Conservation (phyloP, 2,113 vertebrate genomes). For the mouse (Mus musculus) region DNA sequence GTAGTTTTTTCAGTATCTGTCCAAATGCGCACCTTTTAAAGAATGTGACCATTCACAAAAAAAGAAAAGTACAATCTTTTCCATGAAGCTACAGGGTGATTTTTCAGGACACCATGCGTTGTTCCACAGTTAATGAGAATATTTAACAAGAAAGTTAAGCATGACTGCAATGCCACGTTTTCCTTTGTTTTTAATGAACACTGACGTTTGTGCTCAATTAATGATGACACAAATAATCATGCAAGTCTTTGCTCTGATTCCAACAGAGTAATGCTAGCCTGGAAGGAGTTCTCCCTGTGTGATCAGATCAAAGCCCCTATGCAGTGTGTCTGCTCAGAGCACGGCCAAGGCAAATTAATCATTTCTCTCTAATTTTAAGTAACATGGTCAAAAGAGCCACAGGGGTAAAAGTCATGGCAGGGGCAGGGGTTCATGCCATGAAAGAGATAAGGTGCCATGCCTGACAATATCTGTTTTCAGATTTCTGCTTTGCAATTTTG, state of each 20-base stretch:
- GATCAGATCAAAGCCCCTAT: constrained; percentile 44
- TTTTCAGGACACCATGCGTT: constrained; percentile 13
- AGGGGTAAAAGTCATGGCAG: neutral
- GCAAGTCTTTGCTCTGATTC: constrained; percentile 63
- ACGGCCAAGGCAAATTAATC: constrained; percentile 53
- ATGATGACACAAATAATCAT: constrained; percentile 64
- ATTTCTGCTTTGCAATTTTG: constrained; percentile 65
- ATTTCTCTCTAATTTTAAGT: constrained; percentile 31
- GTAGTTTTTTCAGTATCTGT: neutral
- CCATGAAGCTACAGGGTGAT: neutral
- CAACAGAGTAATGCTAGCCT: constrained; percentile 23
- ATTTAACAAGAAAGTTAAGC: constrained; percentile 28
- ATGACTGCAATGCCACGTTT: constrained; percentile 6
- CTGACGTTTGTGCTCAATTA: constrained; percentile 68
- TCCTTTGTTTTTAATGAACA: constrained; percentile 68
- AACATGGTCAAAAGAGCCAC: constrained; percentile 4
- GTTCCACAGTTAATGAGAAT: constrained; percentile 49
- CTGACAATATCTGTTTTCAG: constrained; percentile 41
- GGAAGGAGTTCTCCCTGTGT: constrained; percentile 58
- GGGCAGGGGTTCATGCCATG: constrained; percentile 18
- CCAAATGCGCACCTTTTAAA: neutral
- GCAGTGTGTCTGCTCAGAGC: constrained; percentile 49
- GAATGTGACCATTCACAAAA: neutral
- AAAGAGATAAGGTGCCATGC: constrained; percentile 18
- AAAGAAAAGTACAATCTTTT: neutral